These are phyloP conservation scores for Alethe diademata DNA, from an alignment of 2,113 vertebrate genomes.

Conservation along the genomic window DNA sequence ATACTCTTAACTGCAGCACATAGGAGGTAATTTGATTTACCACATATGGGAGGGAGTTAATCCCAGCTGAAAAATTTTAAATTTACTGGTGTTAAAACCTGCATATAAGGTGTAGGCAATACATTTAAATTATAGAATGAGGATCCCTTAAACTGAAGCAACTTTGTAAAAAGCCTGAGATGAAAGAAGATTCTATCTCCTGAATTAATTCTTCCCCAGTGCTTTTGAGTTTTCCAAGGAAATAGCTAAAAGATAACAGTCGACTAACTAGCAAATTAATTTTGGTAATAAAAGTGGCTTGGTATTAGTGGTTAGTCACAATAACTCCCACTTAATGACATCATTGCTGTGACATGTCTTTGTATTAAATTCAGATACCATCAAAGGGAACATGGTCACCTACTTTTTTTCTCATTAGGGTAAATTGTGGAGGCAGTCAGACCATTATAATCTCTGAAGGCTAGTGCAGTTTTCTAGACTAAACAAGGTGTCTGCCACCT, in stretches of 20 bases:
- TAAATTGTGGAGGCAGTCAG: not conserved
- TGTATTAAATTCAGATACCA: not conserved
- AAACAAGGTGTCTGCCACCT: not conserved
- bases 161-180: not conserved
- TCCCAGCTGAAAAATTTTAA: not conserved
- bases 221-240: not conserved
- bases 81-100: not conserved
- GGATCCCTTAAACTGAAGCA: not conserved
- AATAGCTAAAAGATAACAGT: not conserved
- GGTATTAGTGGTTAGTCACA: not conserved
- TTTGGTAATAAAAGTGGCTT: not conserved
- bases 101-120: not conserved
- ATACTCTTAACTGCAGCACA: not conserved
- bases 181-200: not conserved
- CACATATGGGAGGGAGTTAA: not conserved
- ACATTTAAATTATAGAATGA: not conserved
- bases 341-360: not conserved
- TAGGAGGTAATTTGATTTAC: not conserved
- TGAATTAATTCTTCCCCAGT: not conserved
- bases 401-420: not conserved
- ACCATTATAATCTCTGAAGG: not conserved
- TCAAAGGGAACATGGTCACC: not conserved
- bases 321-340: not conserved
- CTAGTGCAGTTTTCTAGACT: not conserved
- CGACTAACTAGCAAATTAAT: not conserved